phyloP scores from a whole-genome alignment of 2,888 invertebrate genomes.

The Drosophila tanythrix region DNA sequence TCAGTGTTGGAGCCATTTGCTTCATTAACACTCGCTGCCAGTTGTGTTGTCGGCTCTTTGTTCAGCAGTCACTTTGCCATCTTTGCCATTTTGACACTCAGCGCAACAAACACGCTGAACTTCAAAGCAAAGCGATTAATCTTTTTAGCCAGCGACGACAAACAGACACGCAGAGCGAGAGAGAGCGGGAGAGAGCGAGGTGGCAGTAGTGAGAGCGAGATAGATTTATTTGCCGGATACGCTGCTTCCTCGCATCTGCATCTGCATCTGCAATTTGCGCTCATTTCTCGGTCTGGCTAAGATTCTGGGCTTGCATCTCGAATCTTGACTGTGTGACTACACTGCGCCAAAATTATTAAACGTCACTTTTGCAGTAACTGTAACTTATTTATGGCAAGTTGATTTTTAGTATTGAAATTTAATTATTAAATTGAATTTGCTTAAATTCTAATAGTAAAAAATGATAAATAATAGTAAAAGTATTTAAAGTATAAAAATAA shows the following conservation, averaged over 20 bases:
- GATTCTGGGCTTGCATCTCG: slow-evolving; percentile 34
- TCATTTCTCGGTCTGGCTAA: slow-evolving; percentile 31
- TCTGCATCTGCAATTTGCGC: slow-evolving; percentile 50
- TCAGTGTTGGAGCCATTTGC: slow-evolving; percentile 42
- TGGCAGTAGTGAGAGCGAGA: background rate
- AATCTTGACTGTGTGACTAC: background rate
- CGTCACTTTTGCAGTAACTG: background rate
- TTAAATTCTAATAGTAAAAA: too few species aligned
- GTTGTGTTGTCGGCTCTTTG: slow-evolving; percentile 52
- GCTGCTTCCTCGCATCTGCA: slow-evolving; percentile 26
- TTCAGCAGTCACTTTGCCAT: slow-evolving; percentile 22
- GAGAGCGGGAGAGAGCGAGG: background rate
- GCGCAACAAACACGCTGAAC: slow-evolving; percentile 53
- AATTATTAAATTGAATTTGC: too few species aligned
- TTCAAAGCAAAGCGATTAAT: slow-evolving; percentile 64
- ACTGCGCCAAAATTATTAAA: background rate
- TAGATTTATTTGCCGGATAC: slow-evolving; percentile 31
- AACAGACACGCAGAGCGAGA: background rate
- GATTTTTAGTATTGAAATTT: background rate
- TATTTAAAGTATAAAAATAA: too few species aligned
- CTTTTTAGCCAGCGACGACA: slow-evolving; percentile 31
- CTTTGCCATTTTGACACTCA: slow-evolving; percentile 62
- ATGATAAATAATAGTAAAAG: too few species aligned
- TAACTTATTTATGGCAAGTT: background rate
- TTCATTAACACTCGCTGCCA: slow-evolving; percentile 62